These are phyloP conservation scores for Gallirallus australis DNA, from an alignment of 2,797 vertebrate genomes.

Conservation along the genomic window DNA sequence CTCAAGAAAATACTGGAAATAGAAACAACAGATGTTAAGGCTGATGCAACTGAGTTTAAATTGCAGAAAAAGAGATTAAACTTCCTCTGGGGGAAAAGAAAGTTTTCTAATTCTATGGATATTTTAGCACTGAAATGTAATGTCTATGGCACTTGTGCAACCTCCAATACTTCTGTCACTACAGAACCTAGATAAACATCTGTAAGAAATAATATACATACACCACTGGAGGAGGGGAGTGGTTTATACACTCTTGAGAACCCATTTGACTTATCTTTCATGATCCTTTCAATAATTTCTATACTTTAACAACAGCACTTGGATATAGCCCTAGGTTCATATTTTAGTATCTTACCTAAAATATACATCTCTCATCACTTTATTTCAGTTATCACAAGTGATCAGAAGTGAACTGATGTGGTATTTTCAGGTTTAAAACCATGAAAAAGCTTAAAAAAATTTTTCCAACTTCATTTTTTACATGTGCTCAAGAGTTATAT, in stretches of 20 bases:
- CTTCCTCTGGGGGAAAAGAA: background rate
- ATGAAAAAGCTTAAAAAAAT: background rate
- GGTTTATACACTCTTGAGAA: background rate
- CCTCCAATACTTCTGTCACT: background rate
- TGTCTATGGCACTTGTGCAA: background rate
- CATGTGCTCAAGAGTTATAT: background rate
- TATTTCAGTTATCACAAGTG: background rate
- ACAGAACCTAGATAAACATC: background rate
- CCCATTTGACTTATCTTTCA: background rate
- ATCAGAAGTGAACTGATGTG: background rate
- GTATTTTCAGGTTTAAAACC: background rate
- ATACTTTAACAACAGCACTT: background rate
- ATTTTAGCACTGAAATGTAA: background rate
- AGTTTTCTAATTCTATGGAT: background rate
- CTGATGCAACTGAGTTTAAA: background rate
- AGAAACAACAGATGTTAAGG: background rate
- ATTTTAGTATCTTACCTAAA: background rate
- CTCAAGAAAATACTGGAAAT: background rate
- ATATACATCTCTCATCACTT: background rate
- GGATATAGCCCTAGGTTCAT: background rate
- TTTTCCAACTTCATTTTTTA: background rate
- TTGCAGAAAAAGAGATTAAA: background rate
- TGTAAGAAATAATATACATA: background rate
- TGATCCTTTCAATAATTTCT: background rate
- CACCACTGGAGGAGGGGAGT: accelerated